These are phyloP conservation scores for Orycteropus afer DNA, from an alignment of 2,113 vertebrate genomes.

Conservation along the genomic window DNA sequence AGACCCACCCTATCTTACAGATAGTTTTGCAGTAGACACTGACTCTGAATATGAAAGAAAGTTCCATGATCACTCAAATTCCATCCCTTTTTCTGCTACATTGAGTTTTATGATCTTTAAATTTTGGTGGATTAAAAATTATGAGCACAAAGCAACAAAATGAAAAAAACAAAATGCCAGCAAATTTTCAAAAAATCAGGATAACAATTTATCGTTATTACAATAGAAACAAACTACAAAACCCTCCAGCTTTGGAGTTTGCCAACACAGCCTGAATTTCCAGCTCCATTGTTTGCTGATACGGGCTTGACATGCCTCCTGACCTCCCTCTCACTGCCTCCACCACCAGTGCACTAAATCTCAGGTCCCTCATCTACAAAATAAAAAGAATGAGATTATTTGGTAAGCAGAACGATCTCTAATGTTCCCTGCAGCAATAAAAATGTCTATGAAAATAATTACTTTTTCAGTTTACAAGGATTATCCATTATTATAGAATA, in stretches of 20 bases:
- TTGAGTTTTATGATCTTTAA: not conserved
- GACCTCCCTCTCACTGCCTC: too few species aligned
- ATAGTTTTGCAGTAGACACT: not conserved
- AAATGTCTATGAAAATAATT: conserved; percentile 27
- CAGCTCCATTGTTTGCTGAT: not conserved
- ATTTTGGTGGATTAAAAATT: not conserved
- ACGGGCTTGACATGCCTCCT: not conserved
- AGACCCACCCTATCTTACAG: not conserved
- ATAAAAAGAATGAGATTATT: not conserved
- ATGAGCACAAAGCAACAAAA: not conserved
- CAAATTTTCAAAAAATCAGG: not conserved
- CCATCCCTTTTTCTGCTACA: not conserved
- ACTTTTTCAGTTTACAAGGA: not conserved
- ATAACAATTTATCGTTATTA: not conserved
- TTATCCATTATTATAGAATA: not conserved
- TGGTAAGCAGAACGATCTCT: conserved; percentile 19
- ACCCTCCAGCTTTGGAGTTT: not conserved
- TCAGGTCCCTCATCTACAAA: not conserved
- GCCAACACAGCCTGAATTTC: not conserved
- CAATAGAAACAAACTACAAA: not conserved
- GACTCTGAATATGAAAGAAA: not conserved
- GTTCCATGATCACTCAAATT: not conserved
- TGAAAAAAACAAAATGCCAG: not conserved
- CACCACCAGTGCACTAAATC: fast-evolving
- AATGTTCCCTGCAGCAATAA: not conserved